phyloP scores from a whole-genome alignment of 2,797 vertebrate genomes.

The Falco cherrug region DNA sequence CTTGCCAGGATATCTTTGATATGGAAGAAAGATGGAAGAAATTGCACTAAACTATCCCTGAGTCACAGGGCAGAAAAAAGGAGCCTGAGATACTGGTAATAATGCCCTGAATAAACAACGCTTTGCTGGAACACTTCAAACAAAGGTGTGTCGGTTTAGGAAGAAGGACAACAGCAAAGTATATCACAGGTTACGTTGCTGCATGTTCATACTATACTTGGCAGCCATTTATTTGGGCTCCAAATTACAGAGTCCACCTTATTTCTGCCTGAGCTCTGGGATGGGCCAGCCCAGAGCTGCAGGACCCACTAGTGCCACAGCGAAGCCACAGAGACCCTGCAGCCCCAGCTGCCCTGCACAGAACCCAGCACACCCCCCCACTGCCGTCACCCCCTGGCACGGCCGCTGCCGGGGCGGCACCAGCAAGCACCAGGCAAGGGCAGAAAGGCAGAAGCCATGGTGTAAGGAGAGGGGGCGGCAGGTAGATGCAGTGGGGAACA shows the following conservation, averaged over 20 bases:
- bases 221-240: neutral
- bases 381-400: neutral
- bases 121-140: constrained; percentile 48
- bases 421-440: neutral
- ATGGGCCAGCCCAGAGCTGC: neutral
- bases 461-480: neutral
- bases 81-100: constrained; percentile 47
- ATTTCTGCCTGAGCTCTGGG: neutral
- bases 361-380: neutral
- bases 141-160: constrained; percentile 52
- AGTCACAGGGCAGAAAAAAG: constrained; percentile 34
- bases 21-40: constrained; percentile 43
- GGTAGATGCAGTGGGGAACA: neutral
- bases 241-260: neutral
- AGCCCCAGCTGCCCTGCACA: neutral
- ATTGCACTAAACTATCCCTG: constrained; percentile 44
- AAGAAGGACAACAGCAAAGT: constrained; percentile 35
- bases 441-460: neutral
- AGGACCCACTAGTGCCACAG: rapidly evolving
- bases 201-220: neutral
- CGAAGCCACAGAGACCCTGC: neutral
- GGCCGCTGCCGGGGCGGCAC: rapidly evolving
- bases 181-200: constrained; percentile 13
- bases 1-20: constrained; percentile 48
- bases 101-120: constrained; percentile 54